These are phyloP conservation scores for Ostrea denselamellosa DNA, from an alignment of 1,140 invertebrate species.

Conservation along the genomic window DNA sequence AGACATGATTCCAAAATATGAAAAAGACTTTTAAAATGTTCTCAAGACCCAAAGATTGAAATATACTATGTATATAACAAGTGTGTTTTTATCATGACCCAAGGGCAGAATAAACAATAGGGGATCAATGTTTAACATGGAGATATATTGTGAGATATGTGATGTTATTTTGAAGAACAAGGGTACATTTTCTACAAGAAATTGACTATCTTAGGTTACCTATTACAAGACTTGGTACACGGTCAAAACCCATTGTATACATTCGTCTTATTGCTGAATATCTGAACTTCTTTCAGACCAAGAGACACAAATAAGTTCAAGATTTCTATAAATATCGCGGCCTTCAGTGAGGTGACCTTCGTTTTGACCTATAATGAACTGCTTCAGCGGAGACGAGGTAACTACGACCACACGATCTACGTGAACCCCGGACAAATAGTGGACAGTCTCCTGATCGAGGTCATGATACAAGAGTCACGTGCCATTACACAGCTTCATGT, in stretches of 20 bases:
- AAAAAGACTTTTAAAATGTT: too few relatives aligned
- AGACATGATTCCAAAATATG: too few relatives aligned
- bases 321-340: constrained; percentile 68
- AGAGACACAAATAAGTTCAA: constrained; percentile 72
- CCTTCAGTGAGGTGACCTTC: constrained; percentile 67
- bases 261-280: not conserved
- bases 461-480: constrained; percentile 62
- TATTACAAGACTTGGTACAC: not conserved
- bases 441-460: constrained; percentile 62
- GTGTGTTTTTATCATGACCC: too few relatives aligned
- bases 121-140: too few relatives aligned
- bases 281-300: constrained; percentile 54
- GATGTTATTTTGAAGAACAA: too few relatives aligned
- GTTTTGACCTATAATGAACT: constrained; percentile 70
- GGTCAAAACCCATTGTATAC: not conserved
- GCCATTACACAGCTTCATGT: constrained; percentile 60
- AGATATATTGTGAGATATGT: too few relatives aligned
- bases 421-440: constrained; percentile 68
- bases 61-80: too few relatives aligned
- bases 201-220: not conserved
- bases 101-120: too few relatives aligned
- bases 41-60: too few relatives aligned
- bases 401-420: constrained; percentile 68
- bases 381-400: constrained; percentile 61
- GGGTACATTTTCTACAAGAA: not conserved